Evolutionary conservation across 2,888 invertebrate genomes (phyloP).

Genomic region (Acanthosepion esculentum): DNA sequence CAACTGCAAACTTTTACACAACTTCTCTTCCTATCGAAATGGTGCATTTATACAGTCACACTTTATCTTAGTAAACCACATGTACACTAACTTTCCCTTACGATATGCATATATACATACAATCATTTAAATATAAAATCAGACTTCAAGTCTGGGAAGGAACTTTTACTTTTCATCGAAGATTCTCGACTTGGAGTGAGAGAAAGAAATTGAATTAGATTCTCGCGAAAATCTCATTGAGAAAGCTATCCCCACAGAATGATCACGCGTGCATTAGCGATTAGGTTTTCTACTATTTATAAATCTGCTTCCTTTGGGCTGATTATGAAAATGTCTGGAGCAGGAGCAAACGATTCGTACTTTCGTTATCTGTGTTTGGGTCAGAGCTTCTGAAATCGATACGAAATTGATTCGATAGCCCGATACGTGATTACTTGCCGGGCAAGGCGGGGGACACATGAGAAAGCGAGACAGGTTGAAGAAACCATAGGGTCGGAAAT

Average conservation of each 20-base stretch:
- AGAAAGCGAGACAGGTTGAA: neutral
- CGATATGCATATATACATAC: neutral
- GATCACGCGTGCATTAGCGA: neutral
- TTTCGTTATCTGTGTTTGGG: neutral
- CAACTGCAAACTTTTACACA: no score
- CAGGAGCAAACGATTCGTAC: neutral
- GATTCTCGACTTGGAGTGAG: neutral
- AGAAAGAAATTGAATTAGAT: neutral
- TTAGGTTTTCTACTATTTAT: neutral
- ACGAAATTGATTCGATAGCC: neutral
- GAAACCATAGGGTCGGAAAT: neutral
- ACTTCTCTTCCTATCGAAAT: no score
- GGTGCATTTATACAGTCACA: no score
- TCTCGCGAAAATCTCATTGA: neutral
- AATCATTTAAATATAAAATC: neutral
- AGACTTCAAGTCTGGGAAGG: no score
- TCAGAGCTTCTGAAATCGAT: slow-evolving; percentile 9
- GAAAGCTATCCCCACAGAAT: neutral
- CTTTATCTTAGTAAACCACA: no score
- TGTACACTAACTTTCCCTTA: neutral
- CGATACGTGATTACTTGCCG: neutral
- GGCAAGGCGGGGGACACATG: neutral
- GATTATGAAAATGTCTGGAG: neutral
- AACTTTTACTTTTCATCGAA: neutral
- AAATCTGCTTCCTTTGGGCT: slow-evolving; percentile 33